These are phyloP conservation scores for Noctua janthina DNA, from an alignment of 2,888 invertebrate genomes.

Conservation along the genomic window DNA sequence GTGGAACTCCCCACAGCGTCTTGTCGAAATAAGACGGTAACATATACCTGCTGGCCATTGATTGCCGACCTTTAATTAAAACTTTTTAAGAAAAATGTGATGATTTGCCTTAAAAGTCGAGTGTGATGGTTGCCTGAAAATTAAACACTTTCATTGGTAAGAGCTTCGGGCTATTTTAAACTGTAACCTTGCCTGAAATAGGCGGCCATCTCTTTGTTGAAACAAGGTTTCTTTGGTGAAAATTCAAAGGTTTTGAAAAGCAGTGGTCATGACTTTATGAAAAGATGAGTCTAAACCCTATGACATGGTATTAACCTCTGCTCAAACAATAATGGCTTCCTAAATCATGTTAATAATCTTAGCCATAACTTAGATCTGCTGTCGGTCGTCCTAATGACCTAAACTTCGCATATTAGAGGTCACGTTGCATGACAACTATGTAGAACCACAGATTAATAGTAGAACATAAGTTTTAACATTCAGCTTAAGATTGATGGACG, in stretches of 20 bases:
- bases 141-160: slow-evolving; percentile 1
- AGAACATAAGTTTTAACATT: slow-evolving; percentile 4
- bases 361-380: not conserved
- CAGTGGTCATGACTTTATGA: not conserved
- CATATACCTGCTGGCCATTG: slow-evolving; percentile 11
- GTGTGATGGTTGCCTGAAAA: slow-evolving; percentile 7
- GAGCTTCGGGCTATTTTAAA: not conserved
- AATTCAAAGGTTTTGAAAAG: slow-evolving; percentile 1
- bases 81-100: slow-evolving; percentile 54
- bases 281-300: not conserved
- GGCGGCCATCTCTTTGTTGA: not conserved
- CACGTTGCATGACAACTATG: slow-evolving; percentile 16
- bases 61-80: slow-evolving; percentile 59
- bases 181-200: not conserved
- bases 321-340: not conserved
- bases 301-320: not conserved
- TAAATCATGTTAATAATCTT: slow-evolving; percentile 1
- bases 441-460: slow-evolving; percentile 1
- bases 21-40: slow-evolving; percentile 20
- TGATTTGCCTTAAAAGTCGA: slow-evolving; percentile 25
- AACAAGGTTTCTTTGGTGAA: not conserved
- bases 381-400: slow-evolving; percentile 21
- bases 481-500: slow-evolving; percentile 7
- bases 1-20: not conserved
- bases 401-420: slow-evolving; percentile 37